Evolutionary conservation across 1,140 invertebrate species (phyloP), one percentile per base, ranked within the genome.

Genomic region (Formica selysi): DNA sequence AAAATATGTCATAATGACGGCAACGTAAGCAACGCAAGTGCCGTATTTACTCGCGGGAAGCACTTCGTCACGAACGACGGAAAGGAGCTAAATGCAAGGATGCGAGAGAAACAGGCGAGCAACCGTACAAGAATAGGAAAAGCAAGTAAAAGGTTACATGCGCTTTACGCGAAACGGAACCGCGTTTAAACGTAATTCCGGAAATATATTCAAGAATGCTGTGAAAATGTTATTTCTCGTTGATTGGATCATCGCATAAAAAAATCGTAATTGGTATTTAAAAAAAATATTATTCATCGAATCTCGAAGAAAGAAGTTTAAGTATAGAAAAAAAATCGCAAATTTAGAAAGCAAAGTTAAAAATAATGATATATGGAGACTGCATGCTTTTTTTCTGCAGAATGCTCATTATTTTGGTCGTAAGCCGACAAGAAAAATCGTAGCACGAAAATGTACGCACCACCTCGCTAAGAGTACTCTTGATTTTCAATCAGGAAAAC

Each of bases 61-160:
- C 36, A 57, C 44, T 68, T 62, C n/a, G 44, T 41, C 57, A 44
- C 48, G 48, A 70, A 29, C 22, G 64, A 57, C 44, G 48, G 32
- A 80, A 80, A 79, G 62, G 19, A 80, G 38, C 36, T 70, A 57
- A 80, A 80, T 80, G 64, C 65, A 68, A 54, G 32, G 44, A 54
- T 68, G n/a, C 67, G 48, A 13, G 48, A 59, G 68, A 57, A 80
- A 54, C 32, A 10, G 36, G 13, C 29, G 22, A 80, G 32, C 48
- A 70, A 57, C 44, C 48, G 32, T 38, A 22, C 64, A 68, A 41
- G 48, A 51, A 65, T 36, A 32, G 48, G 32, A 29, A 76, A 68
- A 70, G 26, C 36, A 8, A 41, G 48, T 13, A 32, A 70, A 38
- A 80, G 64, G 64, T 57, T 41, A 68, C 44, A 41, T 70, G 64